phyloP scores from a whole-genome alignment of 2,888 invertebrate species.

The Chrysotoxum bicinctum region DNA sequence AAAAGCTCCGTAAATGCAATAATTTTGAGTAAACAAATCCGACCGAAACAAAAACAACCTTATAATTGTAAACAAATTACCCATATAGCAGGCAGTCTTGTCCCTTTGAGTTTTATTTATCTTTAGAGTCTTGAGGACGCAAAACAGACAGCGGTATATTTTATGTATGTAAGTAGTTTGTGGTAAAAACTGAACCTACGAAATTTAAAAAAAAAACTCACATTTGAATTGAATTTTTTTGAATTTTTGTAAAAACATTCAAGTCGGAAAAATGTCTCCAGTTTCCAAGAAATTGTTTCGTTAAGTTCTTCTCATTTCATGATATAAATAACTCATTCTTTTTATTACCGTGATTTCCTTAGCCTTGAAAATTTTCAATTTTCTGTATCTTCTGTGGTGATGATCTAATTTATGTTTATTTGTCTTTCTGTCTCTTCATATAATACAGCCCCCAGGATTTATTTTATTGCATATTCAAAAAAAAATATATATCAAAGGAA shows the following conservation, averaged over 20 bases:
- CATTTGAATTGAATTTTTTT: too few relatives aligned
- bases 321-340: not conserved
- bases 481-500: not conserved
- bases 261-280: conserved; percentile 28
- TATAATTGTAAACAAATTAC: conserved; percentile 6
- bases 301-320: not conserved
- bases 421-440: not conserved
- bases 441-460: not conserved
- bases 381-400: not conserved
- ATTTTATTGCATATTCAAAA: conserved; percentile 2
- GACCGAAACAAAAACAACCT: not conserved
- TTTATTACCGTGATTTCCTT: conserved; percentile 13
- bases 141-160: not conserved
- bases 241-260: too few relatives aligned
- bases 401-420: conserved; percentile 19
- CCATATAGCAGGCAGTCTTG: not conserved
- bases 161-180: not conserved
- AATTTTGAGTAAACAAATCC: not conserved
- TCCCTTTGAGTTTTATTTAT: not conserved
- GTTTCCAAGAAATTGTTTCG: conserved; percentile 4
- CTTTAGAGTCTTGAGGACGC: not conserved
- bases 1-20: not conserved
- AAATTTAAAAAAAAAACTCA: too few relatives aligned
- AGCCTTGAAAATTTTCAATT: conserved; percentile 2
- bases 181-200: too few relatives aligned